Evolutionary conservation across 1,140 invertebrate genomes (phyloP).

Genomic region (Scaptomyza graminum): DNA sequence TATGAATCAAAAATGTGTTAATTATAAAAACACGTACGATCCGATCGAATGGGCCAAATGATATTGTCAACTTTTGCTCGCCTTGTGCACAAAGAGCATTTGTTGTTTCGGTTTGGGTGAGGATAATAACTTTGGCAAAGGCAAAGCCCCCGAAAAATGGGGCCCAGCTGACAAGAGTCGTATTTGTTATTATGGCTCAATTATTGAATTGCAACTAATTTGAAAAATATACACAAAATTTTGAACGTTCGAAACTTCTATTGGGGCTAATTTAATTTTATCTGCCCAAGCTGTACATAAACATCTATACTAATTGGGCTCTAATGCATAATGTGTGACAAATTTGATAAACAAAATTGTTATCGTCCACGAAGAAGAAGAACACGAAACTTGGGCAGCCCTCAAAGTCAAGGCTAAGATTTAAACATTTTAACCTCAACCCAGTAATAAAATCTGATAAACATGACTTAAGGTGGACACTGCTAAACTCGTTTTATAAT

Average conservation of each 20-base stretch:
- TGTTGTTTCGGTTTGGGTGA: constrained; percentile 20
- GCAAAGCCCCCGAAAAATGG: constrained; percentile 14
- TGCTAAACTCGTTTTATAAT: constrained; percentile 10
- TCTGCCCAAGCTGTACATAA: constrained; percentile 6
- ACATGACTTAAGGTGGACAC: not conserved
- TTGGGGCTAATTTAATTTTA: constrained; percentile 8
- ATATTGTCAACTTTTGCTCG: constrained; percentile 59
- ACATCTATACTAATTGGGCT: constrained; percentile 20
- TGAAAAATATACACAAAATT: constrained; percentile 39
- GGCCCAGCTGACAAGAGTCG: constrained; percentile 39
- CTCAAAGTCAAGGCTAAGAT: constrained; percentile 30
- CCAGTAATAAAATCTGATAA: not conserved
- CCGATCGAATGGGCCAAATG: constrained; percentile 44
- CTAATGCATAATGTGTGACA: constrained; percentile 53
- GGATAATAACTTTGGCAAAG: constrained; percentile 61
- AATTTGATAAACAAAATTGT: constrained; percentile 31
- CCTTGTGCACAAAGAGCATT: constrained; percentile 20
- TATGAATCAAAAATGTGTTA: constrained; percentile 69
- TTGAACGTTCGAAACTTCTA: not conserved
- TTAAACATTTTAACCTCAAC: constrained; percentile 3
- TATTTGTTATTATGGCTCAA: constrained; percentile 64
- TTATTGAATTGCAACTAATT: constrained; percentile 76
- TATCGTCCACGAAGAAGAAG: constrained; percentile 1
- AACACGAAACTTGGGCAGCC: not conserved
- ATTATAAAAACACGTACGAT: constrained; percentile 53